phyloP scores from a whole-genome alignment of 2,888 invertebrate genomes.

The Ormyrus thymus region DNA sequence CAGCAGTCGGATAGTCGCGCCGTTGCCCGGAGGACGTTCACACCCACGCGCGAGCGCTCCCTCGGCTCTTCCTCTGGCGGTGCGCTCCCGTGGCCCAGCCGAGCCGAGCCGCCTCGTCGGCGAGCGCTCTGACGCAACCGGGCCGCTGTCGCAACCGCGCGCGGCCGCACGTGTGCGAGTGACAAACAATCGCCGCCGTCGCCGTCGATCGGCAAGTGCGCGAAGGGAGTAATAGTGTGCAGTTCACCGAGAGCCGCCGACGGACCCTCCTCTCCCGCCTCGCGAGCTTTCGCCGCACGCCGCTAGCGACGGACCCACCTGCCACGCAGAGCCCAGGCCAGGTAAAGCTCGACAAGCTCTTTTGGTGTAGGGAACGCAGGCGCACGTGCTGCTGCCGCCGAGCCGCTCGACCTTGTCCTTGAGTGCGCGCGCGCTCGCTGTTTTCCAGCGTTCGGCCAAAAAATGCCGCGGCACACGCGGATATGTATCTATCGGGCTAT shows the following conservation, averaged over 20 bases:
- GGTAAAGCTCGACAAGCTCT: no score
- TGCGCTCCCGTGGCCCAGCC: background rate
- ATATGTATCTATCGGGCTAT: conserved; percentile 43
- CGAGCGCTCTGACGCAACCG: background rate
- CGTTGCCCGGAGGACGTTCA: conserved; percentile 36
- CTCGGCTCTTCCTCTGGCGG: conserved; percentile 10
- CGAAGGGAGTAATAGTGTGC: no score
- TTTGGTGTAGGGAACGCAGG: no score
- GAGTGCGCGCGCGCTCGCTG: conserved; percentile 7
- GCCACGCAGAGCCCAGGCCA: no score
- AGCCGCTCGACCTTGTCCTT: conserved; percentile 50
- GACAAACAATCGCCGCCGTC: conserved; percentile 9
- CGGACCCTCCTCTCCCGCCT: no score
- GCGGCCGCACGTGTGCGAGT: conserved; percentile 4
- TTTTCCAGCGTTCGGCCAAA: background rate
- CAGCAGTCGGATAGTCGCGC: conserved; percentile 37
- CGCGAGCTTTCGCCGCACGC: no score
- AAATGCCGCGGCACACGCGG: conserved; percentile 23
- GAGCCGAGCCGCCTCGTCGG: background rate
- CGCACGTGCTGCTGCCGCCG: background rate
- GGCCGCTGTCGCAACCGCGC: background rate
- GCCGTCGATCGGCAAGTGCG: background rate
- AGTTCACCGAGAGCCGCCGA: no score
- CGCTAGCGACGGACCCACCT: no score
- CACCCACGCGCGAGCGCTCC: conserved; percentile 8